Evolutionary conservation across 2,888 invertebrate species (phyloP).

Genomic region (Drepanosiphum platanoidis): DNA sequence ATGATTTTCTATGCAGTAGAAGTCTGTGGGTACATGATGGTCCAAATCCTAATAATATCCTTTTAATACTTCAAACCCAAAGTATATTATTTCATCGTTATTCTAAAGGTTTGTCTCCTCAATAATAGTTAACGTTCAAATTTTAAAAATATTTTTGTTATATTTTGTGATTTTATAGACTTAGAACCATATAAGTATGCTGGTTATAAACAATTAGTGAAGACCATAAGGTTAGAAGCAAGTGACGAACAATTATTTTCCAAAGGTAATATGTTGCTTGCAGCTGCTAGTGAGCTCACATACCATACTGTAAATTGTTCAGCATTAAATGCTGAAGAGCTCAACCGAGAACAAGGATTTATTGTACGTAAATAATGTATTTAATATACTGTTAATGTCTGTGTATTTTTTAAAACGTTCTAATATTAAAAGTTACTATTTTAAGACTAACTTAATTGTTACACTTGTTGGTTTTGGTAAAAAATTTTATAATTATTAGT

Average conservation of each 20-base stretch:
- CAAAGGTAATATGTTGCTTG: conserved; percentile 82
- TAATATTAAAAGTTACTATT: too few species aligned
- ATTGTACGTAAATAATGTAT: conserved; percentile 70
- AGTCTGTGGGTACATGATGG: conserved; percentile 86
- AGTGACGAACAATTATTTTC: conserved; percentile 93
- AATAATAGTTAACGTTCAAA: neutral
- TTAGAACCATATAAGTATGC: conserved; percentile 97
- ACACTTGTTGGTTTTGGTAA: too few species aligned
- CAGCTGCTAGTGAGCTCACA: conserved; percentile 92
- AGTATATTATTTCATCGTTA: conserved; percentile 94
- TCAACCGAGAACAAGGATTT: conserved; percentile 91
- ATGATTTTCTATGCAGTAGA: conserved; percentile 96
- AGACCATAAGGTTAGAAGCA: conserved; percentile 93
- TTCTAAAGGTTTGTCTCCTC: conserved; percentile 76
- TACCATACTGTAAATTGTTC: conserved; percentile 97
- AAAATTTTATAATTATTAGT: too few species aligned
- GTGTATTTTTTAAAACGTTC: neutral
- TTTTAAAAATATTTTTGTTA: neutral
- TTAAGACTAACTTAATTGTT: too few species aligned
- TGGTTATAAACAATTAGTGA: conserved; percentile 96
- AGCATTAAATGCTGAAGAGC: conserved; percentile 96
- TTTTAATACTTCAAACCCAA: conserved; percentile 89
- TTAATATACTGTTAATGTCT: neutral
- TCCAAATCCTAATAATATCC: conserved; percentile 94
- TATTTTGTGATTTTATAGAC: conserved; percentile 47